Evolutionary conservation across 2,113 vertebrate genomes (phyloP), one percentile per base, ranked within the genome.

Genomic region (western clawed frog (Xenopus tropicalis)): DNA sequence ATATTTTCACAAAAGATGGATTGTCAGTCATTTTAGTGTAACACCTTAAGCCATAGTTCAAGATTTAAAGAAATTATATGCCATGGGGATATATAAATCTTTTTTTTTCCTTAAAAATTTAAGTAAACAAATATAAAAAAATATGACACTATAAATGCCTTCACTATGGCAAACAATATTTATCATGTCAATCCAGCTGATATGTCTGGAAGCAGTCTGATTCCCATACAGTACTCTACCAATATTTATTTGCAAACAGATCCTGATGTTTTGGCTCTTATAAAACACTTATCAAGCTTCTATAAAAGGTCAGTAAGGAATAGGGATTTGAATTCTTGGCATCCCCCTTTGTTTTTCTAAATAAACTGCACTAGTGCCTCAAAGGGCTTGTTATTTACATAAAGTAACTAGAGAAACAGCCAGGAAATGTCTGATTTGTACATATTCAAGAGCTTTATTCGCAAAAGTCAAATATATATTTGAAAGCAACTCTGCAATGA

Each of bases 151-250:
- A 71, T 51, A 71, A 71, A 71, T 63, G 22, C 61, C 59, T 51
- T 63, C 17, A n/a, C 59, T 62, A 52, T 63, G n/a, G 43, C 46
- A 20, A 62, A 52, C 58, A 19, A 25, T 62, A 62, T 71, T 71
- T 71, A 71, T 51, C 59, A 51, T 71, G 70, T 63, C 70, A 71
- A 23, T 52, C 59, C 20, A 59, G 70, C 46, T 71, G 57, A 44
- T 51, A 51, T 70, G 69, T 22, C 58, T 48, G 69, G 37, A 70
- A 70, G 57, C 69, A 48, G 16, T 70, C 14, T 13, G 20, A 24
- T 16, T 43, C 16, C 14, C 25, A 51, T 51, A 21, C 29, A 37
- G 29, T 37, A 61, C 56, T 46, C 11, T 54, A 23, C 58, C 25
- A 51, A 71, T 46, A 71, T 71, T 62, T 71, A 62, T 62, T 71